These are phyloP conservation scores for Phrynocephalus forsythii DNA, from an alignment of 2,797 vertebrate genomes.

Conservation along the genomic window DNA sequence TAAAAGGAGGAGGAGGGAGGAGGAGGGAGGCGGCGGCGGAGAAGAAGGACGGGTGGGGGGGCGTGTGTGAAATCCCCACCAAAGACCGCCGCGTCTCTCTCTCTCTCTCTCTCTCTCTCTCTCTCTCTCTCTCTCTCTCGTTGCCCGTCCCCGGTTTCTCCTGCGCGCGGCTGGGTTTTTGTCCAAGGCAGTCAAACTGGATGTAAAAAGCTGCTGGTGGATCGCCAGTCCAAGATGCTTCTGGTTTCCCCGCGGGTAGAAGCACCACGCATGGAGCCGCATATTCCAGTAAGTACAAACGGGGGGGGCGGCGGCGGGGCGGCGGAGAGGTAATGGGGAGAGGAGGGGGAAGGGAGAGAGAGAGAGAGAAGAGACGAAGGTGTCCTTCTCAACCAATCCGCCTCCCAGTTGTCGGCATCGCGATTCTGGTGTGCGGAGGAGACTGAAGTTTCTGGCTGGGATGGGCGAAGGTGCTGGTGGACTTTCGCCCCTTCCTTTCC, in stretches of 20 bases:
- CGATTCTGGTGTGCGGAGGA: background rate
- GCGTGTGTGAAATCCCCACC: too few species aligned
- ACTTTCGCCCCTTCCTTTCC: too few species aligned
- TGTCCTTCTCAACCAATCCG: background rate
- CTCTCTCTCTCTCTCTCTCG: conserved; percentile 23
- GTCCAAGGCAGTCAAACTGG: conserved; percentile 80
- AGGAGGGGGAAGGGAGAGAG: background rate
- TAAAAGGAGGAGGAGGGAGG: conserved; percentile 68
- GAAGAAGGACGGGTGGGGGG: background rate
- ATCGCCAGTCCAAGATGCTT: conserved; percentile 82
- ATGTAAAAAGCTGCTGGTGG: conserved; percentile 79
- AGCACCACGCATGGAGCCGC: conserved; percentile 86
- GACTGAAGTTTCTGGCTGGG: background rate
- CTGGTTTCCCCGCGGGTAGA: conserved; percentile 87
- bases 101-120: background rate
- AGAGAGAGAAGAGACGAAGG: background rate
- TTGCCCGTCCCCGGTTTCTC: conserved; percentile 3
- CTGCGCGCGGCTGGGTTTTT: conserved; percentile 69
- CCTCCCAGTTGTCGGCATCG: too few species aligned
- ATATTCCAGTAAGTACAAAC: conserved; percentile 78
- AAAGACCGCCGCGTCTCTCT: background rate
- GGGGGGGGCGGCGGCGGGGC: background rate
- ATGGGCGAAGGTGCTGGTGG: background rate
- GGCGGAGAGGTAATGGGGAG: background rate
- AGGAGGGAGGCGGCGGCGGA: background rate